A percentile compares a stretch with the other conserved stretches of the same genome.
Conservation (phyloP, 2,888 invertebrate genomes). For the Magallana nippona region DNA sequence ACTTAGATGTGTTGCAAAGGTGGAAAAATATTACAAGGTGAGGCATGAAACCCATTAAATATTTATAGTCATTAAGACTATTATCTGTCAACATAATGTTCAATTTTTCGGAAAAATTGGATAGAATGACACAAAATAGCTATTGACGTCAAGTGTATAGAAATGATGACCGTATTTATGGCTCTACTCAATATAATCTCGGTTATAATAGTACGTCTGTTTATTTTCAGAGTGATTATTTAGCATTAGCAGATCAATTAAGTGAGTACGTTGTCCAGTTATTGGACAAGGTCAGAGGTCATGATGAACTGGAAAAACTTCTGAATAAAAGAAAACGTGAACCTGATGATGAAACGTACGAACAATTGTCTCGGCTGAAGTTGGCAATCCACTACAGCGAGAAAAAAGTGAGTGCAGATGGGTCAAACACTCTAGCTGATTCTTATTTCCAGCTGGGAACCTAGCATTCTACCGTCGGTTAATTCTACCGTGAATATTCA, state of each 20-base stretch:
- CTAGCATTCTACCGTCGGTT: too few species aligned
- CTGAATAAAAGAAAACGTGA: constrained; percentile 67
- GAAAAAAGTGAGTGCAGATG: constrained; percentile 66
- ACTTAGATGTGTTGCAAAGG: constrained; percentile 67
- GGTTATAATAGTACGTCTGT: neutral
- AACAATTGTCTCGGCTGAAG: constrained; percentile 67
- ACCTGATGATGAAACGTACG: constrained; percentile 65
- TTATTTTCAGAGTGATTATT: constrained; percentile 71
- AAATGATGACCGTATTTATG: too few species aligned
- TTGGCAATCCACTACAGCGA: constrained; percentile 74
- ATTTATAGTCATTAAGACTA: too few species aligned
- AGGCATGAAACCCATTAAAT: constrained; percentile 18
- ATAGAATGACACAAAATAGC: too few species aligned
- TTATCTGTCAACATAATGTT: too few species aligned
- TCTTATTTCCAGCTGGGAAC: too few species aligned
- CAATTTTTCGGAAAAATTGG: too few species aligned
- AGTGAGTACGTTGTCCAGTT: constrained; percentile 73
- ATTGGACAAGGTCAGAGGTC: constrained; percentile 74
- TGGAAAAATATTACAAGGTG: constrained; percentile 76
- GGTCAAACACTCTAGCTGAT: too few species aligned
- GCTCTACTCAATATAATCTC: too few species aligned
- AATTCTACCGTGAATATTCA: too few species aligned
- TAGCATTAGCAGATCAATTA: constrained; percentile 66
- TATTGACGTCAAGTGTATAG: too few species aligned
- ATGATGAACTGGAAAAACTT: constrained; percentile 74